Conservation (phyloP, 2,797 vertebrate genomes). For the Loriculus beryllinus region DNA sequence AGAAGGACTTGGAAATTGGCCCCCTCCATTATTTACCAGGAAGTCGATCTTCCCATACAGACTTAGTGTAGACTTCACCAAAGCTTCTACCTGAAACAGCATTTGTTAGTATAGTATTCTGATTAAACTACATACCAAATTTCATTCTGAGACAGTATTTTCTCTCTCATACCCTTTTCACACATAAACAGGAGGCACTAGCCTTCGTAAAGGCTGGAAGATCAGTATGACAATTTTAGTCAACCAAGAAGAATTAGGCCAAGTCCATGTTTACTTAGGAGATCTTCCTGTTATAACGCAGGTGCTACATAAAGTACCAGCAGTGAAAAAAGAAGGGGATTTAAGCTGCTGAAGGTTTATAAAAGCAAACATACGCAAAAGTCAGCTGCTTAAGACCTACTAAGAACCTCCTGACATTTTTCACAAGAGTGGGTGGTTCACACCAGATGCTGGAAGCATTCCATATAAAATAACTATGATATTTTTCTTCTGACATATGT, state of each 20-base stretch:
- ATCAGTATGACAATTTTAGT: background rate
- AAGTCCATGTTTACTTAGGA: background rate
- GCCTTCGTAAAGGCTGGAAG: background rate
- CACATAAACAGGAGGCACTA: background rate
- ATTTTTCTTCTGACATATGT: background rate
- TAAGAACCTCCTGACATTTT: background rate
- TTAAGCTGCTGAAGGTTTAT: background rate
- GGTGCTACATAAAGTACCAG: background rate
- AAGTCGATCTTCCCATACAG: constrained; percentile 84
- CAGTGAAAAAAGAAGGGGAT: background rate
- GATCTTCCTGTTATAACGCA: background rate
- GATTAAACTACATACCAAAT: background rate
- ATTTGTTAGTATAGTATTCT: background rate
- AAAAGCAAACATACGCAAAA: background rate
- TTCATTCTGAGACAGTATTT: background rate
- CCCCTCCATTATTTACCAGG: constrained; percentile 93
- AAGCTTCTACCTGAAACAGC: constrained; percentile 82
- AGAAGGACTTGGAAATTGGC: constrained; percentile 83
- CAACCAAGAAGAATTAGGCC: background rate
- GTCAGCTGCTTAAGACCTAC: background rate
- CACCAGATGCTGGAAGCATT: background rate
- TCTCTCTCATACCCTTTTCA: background rate
- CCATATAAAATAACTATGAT: background rate
- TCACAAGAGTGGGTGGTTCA: background rate
- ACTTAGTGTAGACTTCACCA: constrained; percentile 83